These are phyloP conservation scores for Dolichomitus sp. DNA, from an alignment of 2,888 invertebrate species.

Conservation along the genomic window DNA sequence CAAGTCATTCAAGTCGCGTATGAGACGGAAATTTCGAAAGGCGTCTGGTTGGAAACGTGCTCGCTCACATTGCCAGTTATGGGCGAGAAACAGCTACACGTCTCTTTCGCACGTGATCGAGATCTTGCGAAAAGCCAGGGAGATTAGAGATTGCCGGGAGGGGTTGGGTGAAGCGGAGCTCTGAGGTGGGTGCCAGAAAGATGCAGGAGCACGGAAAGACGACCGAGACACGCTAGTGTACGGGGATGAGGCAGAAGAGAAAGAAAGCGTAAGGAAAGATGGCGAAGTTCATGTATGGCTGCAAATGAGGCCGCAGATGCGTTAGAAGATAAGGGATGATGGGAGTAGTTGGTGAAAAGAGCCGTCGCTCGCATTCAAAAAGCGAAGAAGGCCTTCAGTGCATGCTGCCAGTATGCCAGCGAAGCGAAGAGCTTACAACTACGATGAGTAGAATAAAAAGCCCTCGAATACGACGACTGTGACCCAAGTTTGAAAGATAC, in stretches of 20 bases:
- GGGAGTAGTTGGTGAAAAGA: slow-evolving; percentile 82
- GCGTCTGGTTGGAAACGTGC: slow-evolving; percentile 37
- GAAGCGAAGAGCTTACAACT: slow-evolving; percentile 47
- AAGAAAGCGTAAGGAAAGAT: slow-evolving; percentile 60
- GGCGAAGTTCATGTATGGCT: slow-evolving; percentile 78
- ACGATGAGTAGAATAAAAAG: slow-evolving; percentile 59
- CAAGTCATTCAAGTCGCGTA: slow-evolving; percentile 42
- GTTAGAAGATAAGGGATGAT: slow-evolving; percentile 80
- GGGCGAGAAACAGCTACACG: slow-evolving; percentile 39
- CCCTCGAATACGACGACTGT: slow-evolving; percentile 32
- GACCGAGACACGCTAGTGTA: slow-evolving; percentile 27
- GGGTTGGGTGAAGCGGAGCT: slow-evolving; percentile 2
- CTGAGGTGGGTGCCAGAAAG: slow-evolving; percentile 19
- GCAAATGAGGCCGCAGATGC: slow-evolving; percentile 83
- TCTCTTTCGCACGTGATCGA: slow-evolving; percentile 59
- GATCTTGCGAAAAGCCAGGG: slow-evolving; percentile 67
- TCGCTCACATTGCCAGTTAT: slow-evolving; percentile 28
- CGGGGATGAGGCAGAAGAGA: slow-evolving; percentile 65
- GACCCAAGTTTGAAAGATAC: slow-evolving; percentile 38
- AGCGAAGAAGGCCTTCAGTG: slow-evolving; percentile 63
- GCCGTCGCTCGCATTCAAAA: slow-evolving; percentile 75
- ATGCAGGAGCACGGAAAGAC: slow-evolving; percentile 36
- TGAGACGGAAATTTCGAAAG: slow-evolving; percentile 41
- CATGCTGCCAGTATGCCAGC: slow-evolving; percentile 33
- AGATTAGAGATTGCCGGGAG: slow-evolving; percentile 66